Evolutionary conservation across 2,797 vertebrate genomes (phyloP).

Genomic region (Sebastes diaconus): DNA sequence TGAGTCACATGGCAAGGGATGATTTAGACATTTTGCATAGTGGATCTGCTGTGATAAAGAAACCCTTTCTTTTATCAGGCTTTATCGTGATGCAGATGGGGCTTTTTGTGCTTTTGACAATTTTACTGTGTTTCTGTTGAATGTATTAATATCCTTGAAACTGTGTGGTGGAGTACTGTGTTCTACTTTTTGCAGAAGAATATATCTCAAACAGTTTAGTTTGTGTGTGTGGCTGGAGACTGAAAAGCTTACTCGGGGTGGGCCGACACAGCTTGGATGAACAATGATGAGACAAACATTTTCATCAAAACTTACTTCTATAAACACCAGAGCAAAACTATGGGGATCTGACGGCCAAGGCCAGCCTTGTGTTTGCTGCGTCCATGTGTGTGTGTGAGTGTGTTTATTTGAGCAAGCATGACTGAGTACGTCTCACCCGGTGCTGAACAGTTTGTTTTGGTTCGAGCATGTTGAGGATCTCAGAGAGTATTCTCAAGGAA

Average conservation of each 20-base stretch:
- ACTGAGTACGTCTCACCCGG: constrained; percentile 48
- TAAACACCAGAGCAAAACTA: constrained; percentile 55
- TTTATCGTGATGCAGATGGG: background rate
- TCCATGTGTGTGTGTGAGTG: constrained; percentile 43
- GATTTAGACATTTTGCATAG: constrained; percentile 1
- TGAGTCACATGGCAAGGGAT: constrained; percentile 16
- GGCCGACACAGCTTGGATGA: constrained; percentile 35
- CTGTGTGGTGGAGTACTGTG: background rate
- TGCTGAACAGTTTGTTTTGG: constrained; percentile 51
- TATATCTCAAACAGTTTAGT: background rate
- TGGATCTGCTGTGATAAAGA: background rate
- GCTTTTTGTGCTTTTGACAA: background rate
- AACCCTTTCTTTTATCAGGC: background rate
- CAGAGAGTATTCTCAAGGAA: constrained; percentile 25
- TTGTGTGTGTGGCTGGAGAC: background rate
- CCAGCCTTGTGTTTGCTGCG: constrained; percentile 40
- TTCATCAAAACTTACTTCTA: constrained; percentile 51
- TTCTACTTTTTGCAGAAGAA: background rate
- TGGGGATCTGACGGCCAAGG: constrained; percentile 45
- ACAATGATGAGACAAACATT: constrained; percentile 61
- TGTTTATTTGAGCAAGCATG: constrained; percentile 65
- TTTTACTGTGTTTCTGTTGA: background rate
- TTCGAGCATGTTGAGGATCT: constrained; percentile 25
- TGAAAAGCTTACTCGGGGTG: background rate
- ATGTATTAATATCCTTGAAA: background rate